Evolutionary conservation across 1,140 invertebrate genomes (phyloP).

Genomic region (Mercenaria mercenaria): DNA sequence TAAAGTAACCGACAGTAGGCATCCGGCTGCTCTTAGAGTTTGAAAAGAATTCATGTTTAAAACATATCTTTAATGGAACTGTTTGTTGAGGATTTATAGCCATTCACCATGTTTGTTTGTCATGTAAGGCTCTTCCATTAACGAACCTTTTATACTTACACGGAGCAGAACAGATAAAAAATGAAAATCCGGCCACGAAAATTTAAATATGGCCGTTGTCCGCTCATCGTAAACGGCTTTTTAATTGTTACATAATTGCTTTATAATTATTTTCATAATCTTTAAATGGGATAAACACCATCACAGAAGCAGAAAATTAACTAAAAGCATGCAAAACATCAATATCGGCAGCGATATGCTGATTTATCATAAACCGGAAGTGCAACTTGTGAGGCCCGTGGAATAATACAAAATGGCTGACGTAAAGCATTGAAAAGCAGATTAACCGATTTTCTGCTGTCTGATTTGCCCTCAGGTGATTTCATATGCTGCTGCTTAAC

Average conservation of each 20-base stretch:
- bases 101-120: slow-evolving; percentile 1
- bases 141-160: not conserved
- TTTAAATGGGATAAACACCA: not conserved
- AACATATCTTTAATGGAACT: slow-evolving; percentile 49
- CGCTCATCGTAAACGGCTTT: not conserved
- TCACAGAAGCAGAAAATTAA: not conserved
- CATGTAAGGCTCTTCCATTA: not conserved
- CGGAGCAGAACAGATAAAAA: not conserved
- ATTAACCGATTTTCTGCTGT: not conserved
- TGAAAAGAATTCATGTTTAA: slow-evolving; percentile 43
- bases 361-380: slow-evolving; percentile 25
- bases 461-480: not conserved
- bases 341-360: not conserved
- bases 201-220: not conserved
- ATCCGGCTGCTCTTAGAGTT: slow-evolving; percentile 29
- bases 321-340: not conserved
- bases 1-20: not conserved
- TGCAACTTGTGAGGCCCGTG: slow-evolving; percentile 2
- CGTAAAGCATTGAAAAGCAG: not conserved
- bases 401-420: not conserved
- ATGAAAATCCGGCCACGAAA: not conserved
- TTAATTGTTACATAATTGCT: slow-evolving; percentile 23
- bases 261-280: slow-evolving; percentile 14
- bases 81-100: not conserved
- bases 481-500: not conserved